Base-by-base conservation (phyloP, 1,140 invertebrate species). In the Atta colombica region DNA sequence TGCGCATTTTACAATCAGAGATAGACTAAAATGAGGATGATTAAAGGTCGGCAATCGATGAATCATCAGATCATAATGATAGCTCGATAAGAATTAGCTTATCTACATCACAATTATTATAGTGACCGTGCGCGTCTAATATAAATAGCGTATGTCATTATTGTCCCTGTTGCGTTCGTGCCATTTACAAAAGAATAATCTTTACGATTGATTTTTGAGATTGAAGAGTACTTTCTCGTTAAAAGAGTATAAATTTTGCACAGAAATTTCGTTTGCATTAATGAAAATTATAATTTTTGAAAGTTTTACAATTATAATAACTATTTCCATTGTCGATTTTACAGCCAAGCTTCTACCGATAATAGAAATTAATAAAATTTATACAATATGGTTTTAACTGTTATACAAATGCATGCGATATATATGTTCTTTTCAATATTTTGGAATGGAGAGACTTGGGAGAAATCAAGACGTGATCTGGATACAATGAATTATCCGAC, bases 41-140 rank as follows among this genome's bases (percentile, higher is more conserved):
- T 69, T 25, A 21, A 66, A 63, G 31, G 28, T 77, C 49, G 55
- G 55, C 80, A 7, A 51, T 74, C 80, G 12, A 12, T 61, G 65
- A 87, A 49, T 84, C 63, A 87, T 86, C 39, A 21, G 28, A 89
- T 80, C 45, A 35, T 25, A 51, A 88, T 66, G 82, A 90, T 86
- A 88, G 51, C 21, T 49, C 16, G 69, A 74, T 81, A 82, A 90
- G 77, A 88, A 81, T 78, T 51, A 21, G 25, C 81, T 5, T 35
- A 74, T 66, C 18, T 31, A 69, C 61, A 49, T 65, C 39, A 45
- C 74, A 58, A 88, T 74, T 7, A 45, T 4, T 72, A 61, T 18
- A 25, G 12, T 16, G 5, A 82, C 45, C 21, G 49, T 49, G 35
- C 16, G 65, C 10, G 35, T 1, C 16, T 39, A 2, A 39, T 21